Evolutionary conservation across 2,888 invertebrate genomes (phyloP), one percentile per base, ranked within the genome.

Genomic region (Sisyra terminalis): DNA sequence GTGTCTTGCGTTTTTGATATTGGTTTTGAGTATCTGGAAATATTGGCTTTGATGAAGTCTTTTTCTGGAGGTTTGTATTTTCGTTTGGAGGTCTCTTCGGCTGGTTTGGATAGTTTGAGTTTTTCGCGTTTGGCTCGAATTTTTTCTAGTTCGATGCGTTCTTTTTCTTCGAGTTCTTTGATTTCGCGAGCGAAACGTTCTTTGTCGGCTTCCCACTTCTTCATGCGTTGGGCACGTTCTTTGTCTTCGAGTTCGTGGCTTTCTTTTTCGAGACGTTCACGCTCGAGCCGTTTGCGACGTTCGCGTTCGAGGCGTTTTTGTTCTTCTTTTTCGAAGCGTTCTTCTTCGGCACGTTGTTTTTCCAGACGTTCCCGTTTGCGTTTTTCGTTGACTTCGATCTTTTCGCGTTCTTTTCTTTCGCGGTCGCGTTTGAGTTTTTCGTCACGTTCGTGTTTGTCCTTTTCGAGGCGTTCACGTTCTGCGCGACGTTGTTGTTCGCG

Each of bases 201-300:
- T 62, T 48, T 62, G 60, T 16, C 57, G 56, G 45, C 61, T 57
- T 29, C 61, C 56, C 44, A 62, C 58, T 41, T 58, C 59, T 46
- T 63, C 60, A 39, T 57, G 61, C 30, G 36, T 45, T 2, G 55
- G 49, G 46, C 56, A 57, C 59, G 58, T 45, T 60, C 60, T 46
- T 57, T 58, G 31, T 45, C 42, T 10, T 41, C 13, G 37, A 17
- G 39, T 7, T 35, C 18, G 14, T 16, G 18, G 7, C 46, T 38
- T 41, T 47, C 41, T 38, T 44, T 29, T 47, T 45, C 37, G 46
- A 43, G 16, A 34, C 46, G 14, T 44, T 45, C 39, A 32, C 29
- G 44, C 44, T 48, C 38, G n/a, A 9, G 39, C 34, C 48, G n/a
- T 46, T 51, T 24, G 7, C 41, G 38, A 46, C 42, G 46, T 42